Conservation (phyloP, 2,888 invertebrate genomes). For the Clostera curtula region DNA sequence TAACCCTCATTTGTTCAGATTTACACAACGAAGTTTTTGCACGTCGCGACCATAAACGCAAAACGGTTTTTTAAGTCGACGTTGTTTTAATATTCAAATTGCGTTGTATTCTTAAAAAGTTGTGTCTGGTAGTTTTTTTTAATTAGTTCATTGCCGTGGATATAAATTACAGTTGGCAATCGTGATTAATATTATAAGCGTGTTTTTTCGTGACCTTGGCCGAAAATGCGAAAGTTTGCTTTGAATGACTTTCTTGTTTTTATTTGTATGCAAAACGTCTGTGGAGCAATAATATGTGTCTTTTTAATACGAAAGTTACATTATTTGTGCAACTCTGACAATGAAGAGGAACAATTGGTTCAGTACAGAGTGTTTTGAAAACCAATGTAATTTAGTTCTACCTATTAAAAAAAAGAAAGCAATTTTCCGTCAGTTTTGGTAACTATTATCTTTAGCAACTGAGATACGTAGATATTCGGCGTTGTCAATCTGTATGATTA, state of each 20-base stretch:
- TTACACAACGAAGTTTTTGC: conserved; percentile 26
- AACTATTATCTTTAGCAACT: too few relatives aligned
- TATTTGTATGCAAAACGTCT: conserved; percentile 5
- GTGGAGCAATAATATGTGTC: too few relatives aligned
- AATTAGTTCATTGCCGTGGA: conserved; percentile 28
- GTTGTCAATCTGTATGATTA: too few relatives aligned
- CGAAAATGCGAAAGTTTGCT: conserved; percentile 2
- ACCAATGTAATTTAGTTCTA: too few relatives aligned
- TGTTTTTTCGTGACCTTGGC: conserved; percentile 6
- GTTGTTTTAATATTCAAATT: conserved; percentile 14
- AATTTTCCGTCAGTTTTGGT: too few relatives aligned
- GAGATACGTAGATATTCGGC: too few relatives aligned
- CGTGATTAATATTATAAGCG: conserved; percentile 16
- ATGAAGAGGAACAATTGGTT: too few relatives aligned
- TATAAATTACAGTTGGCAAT: conserved; percentile 7
- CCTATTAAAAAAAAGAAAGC: too few relatives aligned
- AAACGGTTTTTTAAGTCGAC: conserved; percentile 13
- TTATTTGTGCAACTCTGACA: too few relatives aligned
- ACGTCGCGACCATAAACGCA: conserved; percentile 6
- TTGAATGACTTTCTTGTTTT: conserved; percentile 7
- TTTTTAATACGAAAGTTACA: too few relatives aligned
- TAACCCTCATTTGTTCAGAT: conserved; percentile 23
- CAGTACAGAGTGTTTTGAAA: too few relatives aligned
- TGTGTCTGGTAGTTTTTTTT: conserved; percentile 12
- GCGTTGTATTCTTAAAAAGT: conserved; percentile 19